Evolutionary conservation across 1,140 invertebrate species (phyloP).

Genomic region (Ceratina australensis): DNA sequence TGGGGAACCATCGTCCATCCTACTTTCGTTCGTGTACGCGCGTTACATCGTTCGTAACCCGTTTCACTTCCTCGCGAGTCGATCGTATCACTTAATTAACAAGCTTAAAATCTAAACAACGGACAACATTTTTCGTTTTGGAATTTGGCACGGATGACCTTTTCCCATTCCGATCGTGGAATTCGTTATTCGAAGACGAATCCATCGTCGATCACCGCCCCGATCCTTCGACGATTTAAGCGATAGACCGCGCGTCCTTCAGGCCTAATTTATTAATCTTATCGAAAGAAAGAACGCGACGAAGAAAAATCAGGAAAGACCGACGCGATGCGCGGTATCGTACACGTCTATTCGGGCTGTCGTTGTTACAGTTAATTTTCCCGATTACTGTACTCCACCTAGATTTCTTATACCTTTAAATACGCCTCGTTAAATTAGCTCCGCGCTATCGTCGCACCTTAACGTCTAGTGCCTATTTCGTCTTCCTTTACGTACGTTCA

Average conservation of each 20-base stretch:
- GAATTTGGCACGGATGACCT: slow-evolving; percentile 50
- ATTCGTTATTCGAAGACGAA: slow-evolving; percentile 24
- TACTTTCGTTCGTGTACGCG: slow-evolving; percentile 7
- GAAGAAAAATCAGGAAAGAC: too few species aligned
- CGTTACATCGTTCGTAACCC: slow-evolving; percentile 13
- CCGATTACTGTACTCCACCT: neutral
- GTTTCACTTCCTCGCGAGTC: slow-evolving; percentile 29
- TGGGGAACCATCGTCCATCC: slow-evolving; percentile 15
- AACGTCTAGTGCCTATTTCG: too few species aligned
- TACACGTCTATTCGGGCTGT: too few species aligned
- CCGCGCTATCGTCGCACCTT: too few species aligned
- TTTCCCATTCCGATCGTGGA: neutral
- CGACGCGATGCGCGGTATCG: too few species aligned
- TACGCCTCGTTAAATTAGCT: neutral
- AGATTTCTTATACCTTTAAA: slow-evolving; percentile 2
- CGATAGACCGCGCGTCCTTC: neutral
- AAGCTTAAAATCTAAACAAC: slow-evolving; percentile 53
- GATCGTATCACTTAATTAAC: slow-evolving; percentile 42
- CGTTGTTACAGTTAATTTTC: too few species aligned
- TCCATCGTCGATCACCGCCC: too few species aligned
- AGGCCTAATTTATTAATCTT: too few species aligned
- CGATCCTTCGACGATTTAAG: too few species aligned
- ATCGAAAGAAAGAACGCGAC: too few species aligned
- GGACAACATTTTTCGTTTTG: slow-evolving; percentile 20
- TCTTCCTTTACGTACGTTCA: too few species aligned